Conservation (phyloP, 2,888 invertebrate genomes). For the Harpalus rubripes region DNA sequence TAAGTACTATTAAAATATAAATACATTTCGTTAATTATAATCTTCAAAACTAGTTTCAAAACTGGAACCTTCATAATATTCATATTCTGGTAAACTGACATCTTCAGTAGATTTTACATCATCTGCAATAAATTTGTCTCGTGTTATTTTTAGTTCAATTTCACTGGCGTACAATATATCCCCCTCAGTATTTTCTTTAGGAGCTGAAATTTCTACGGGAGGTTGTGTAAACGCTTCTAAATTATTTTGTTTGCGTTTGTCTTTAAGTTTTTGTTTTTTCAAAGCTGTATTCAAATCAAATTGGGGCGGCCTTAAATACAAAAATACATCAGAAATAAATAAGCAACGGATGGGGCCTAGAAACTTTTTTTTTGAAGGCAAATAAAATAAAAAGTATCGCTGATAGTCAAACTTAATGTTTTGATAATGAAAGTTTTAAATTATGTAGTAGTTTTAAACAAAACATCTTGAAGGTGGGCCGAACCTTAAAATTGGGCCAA, state of each 20-base stretch:
- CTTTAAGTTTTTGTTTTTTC: conserved; percentile 79
- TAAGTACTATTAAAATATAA: conserved; percentile 10
- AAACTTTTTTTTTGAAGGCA: too few relatives aligned
- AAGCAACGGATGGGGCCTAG: too few relatives aligned
- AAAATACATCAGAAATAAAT: not conserved
- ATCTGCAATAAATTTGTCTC: conserved; percentile 2
- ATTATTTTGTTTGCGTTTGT: conserved; percentile 74
- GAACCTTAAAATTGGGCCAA: too few relatives aligned
- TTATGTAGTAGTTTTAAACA: too few relatives aligned
- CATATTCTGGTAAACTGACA: conserved; percentile 51
- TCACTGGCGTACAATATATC: conserved; percentile 37
- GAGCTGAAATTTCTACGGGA: conserved; percentile 66
- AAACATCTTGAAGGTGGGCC: too few relatives aligned
- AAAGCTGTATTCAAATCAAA: conserved; percentile 82
- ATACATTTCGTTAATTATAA: conserved; percentile 31
- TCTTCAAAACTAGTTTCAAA: conserved; percentile 52
- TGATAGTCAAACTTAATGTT: too few relatives aligned
- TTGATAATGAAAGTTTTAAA: too few relatives aligned
- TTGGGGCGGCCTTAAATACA: conserved; percentile 79
- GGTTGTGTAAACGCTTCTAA: conserved; percentile 73
- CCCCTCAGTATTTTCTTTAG: conserved; percentile 40
- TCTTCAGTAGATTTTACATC: conserved; percentile 24
- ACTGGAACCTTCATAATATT: conserved; percentile 60
- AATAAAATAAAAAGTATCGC: too few relatives aligned
- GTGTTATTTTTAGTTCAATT: conserved; percentile 1